Evolutionary conservation across 1,140 invertebrate genomes (phyloP), one percentile per base, ranked within the genome.

Genomic region (Scaptomyza montana): DNA sequence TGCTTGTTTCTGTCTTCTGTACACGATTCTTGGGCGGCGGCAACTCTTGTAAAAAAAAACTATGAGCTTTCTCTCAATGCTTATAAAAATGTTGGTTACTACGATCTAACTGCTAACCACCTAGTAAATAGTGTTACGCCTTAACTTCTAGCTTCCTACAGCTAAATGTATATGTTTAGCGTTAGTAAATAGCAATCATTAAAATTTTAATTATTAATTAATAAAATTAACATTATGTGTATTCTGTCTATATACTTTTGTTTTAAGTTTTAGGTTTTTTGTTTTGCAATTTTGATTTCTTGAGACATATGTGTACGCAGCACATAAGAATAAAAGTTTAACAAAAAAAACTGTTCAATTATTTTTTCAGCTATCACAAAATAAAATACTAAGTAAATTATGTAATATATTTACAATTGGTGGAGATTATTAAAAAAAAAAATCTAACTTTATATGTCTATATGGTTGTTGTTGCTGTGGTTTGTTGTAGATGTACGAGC

Each of bases 331-430:
- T 30, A 51, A 41, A 51, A 62, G 36, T 49, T 16, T 36, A 49
- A 54, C 45, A 36, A 49, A 41, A 49, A 41, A 49, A 57, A 12
- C 50, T 0, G 21, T 47, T 46, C 25, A 6, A 36, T 36, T 36
- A 33, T 57, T 41, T 13, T 55, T 60, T 21, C 36, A 68, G 13
- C 70, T 85, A 85, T 85, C 81, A 85, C 81, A 85, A 85, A 86
- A 87, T 81, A 60, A 87, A 87, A 85, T 85, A 87, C 82, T 81
- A 85, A 78, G 50, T 89, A 60, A 56, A 84, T 73, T 51, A 66
- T 66, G 21, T 41, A 57, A 55, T 46, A 41, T 72, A 73, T 76
- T 50, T 73, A 76, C 74, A 76, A 53, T 30, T 60, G 49, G 33
- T 59, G 21, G 39, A 39, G 61, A 36, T 9, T 36, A 2, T 7